phyloP scores from a whole-genome alignment of 1,140 invertebrate species.

The Musca domestica region DNA sequence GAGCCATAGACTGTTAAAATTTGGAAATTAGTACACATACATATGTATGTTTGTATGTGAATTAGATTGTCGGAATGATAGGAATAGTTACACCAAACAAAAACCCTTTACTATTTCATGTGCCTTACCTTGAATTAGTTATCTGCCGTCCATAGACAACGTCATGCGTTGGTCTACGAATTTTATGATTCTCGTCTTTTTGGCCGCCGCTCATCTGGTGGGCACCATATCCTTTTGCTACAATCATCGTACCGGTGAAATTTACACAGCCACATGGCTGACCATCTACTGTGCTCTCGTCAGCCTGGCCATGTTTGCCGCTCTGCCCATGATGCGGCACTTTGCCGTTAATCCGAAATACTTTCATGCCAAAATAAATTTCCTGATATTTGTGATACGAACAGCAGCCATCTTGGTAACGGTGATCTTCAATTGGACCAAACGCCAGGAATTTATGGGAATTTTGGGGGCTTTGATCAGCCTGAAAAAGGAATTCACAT shows the following conservation, averaged over 20 bases:
- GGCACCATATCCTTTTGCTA: not conserved
- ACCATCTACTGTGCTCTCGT: not conserved
- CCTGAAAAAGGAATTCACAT: not conserved
- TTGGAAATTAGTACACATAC: too few species aligned
- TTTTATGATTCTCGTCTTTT: not conserved
- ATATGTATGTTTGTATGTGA: too few species aligned
- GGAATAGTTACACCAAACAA: too few species aligned
- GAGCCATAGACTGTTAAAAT: too few species aligned
- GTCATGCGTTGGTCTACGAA: not conserved
- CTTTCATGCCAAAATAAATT: not conserved
- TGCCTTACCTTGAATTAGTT: too few species aligned
- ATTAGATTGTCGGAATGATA: too few species aligned
- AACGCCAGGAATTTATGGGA: slow-evolving; percentile 3
- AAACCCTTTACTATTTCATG: too few species aligned
- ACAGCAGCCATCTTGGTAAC: not conserved
- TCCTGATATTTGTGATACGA: not conserved
- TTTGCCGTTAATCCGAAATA: not conserved
- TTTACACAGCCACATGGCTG: not conserved
- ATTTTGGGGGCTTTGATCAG: not conserved
- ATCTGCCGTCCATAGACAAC: too few species aligned
- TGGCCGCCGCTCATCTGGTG: not conserved
- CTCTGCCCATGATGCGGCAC: not conserved
- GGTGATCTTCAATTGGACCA: not conserved
- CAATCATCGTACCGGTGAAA: not conserved
- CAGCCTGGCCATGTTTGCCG: not conserved